Conservation (phyloP, 2,797 vertebrate genomes). For the Leucoraja ocellata region DNA sequence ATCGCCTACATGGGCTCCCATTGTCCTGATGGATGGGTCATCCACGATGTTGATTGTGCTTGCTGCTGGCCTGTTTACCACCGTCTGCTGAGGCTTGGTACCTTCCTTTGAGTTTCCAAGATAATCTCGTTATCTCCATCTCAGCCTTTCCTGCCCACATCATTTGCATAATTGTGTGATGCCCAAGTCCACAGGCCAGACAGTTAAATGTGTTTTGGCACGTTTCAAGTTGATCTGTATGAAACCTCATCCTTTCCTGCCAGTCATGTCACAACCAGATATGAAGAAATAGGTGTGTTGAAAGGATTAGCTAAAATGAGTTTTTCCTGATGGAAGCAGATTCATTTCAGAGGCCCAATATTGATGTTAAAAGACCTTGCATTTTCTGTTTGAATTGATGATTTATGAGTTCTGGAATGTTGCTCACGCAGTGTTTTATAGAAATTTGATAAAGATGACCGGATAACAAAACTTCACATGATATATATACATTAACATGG, state of each 20-base stretch:
- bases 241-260: background rate
- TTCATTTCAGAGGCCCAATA: conserved; percentile 21
- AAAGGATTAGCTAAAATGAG: background rate
- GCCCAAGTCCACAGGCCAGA: too few relatives aligned
- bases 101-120: too few relatives aligned
- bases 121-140: too few relatives aligned
- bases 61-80: too few relatives aligned
- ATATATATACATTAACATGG: background rate
- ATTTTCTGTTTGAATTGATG: background rate
- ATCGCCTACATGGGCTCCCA: too few relatives aligned
- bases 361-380: background rate
- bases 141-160: too few relatives aligned
- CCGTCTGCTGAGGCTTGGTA: too few relatives aligned
- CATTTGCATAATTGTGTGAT: too few relatives aligned
- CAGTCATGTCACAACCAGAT: background rate
- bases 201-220: conserved; percentile 4
- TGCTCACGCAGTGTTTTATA: background rate
- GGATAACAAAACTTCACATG: background rate
- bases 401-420: background rate
- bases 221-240: background rate
- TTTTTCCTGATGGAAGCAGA: conserved; percentile 6
- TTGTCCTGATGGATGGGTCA: too few relatives aligned
- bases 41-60: too few relatives aligned
- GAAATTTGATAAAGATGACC: conserved; percentile 4
- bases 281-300: conserved; percentile 18